phyloP scores from a whole-genome alignment of 2,888 invertebrate species.

The Cerceris rybyensis region DNA sequence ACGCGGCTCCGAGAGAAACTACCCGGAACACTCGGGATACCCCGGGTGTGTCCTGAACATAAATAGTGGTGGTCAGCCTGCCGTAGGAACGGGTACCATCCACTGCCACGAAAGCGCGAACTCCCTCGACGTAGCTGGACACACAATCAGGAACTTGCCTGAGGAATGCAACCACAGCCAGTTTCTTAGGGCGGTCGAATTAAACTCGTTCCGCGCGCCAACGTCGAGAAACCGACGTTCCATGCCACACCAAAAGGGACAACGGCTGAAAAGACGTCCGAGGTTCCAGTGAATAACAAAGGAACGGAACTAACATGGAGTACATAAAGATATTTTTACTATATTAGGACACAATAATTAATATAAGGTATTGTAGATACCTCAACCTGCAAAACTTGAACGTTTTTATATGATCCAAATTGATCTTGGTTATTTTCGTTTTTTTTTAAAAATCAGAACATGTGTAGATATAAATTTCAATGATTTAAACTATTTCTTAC shows the following conservation, averaged over 20 bases:
- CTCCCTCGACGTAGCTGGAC: constrained; percentile 74
- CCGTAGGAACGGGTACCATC: constrained; percentile 69
- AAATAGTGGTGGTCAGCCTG: constrained; percentile 80
- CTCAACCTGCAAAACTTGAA: no score
- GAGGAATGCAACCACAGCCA: constrained; percentile 81
- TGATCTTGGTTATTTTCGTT: no score
- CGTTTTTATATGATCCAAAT: no score
- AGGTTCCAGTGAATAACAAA: constrained; percentile 50
- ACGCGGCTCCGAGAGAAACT: constrained; percentile 72
- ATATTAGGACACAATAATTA: not conserved
- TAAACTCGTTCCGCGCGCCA: constrained; percentile 78
- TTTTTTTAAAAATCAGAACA: no score
- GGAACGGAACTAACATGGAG: constrained; percentile 52
- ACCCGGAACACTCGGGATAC: constrained; percentile 72
- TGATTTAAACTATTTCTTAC: no score
- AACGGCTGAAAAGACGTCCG: constrained; percentile 55
- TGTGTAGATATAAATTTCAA: no score
- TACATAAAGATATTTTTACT: not conserved
- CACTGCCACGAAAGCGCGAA: constrained; percentile 70
- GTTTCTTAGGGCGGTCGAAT: constrained; percentile 81
- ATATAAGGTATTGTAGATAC: no score
- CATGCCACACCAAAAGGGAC: constrained; percentile 43
- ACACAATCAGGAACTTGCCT: constrained; percentile 81
- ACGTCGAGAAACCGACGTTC: constrained; percentile 67
- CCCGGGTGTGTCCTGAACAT: constrained; percentile 76